Percentiles rank a stretch among this genome's conserved stretches.
phyloP scores from a whole-genome alignment of 35 echinoderm and acorn worm species.

The Holothuria glaberrima region DNA sequence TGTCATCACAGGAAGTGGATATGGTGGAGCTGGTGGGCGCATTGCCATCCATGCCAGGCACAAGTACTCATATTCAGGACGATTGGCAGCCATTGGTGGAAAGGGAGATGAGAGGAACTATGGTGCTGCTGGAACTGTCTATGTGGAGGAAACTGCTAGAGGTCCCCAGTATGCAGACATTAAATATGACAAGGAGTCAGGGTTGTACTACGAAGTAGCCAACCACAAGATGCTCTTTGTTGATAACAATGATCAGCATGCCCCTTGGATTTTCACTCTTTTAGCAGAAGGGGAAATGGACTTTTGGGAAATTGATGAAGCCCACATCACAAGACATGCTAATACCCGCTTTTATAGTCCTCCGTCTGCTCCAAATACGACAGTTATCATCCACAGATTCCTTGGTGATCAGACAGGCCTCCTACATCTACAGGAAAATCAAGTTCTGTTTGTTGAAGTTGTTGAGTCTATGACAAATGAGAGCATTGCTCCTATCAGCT shows the following conservation, averaged over 20 bases:
- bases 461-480: constrained; percentile 88
- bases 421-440: constrained; percentile 68
- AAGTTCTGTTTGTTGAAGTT: constrained; percentile 80
- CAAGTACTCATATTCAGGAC: constrained; percentile 72
- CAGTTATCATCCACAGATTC: constrained; percentile 82
- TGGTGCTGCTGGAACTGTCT: constrained; percentile 87
- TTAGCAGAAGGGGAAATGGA: constrained; percentile 74
- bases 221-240: constrained; percentile 77
- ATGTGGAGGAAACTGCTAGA: constrained; percentile 82
- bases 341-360: constrained; percentile 86
- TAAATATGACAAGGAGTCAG: constrained; percentile 78
- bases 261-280: constrained; percentile 88
- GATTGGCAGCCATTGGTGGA: constrained; percentile 74
- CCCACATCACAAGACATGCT: constrained; percentile 83
- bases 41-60: constrained; percentile 82
- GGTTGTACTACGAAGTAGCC: constrained; percentile 65
- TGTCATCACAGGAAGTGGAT: constrained; percentile 52
- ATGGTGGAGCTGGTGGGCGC: constrained; percentile 86
- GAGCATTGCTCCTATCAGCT: constrained; percentile 85
- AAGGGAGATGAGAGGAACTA: constrained; percentile 35
- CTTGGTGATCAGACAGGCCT: constrained; percentile 86
- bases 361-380: constrained; percentile 63
- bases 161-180: constrained; percentile 92
- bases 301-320: constrained; percentile 86
- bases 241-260: constrained; percentile 80